Conservation (phyloP, 2,888 invertebrate genomes). For the Tineola bisselliella region DNA sequence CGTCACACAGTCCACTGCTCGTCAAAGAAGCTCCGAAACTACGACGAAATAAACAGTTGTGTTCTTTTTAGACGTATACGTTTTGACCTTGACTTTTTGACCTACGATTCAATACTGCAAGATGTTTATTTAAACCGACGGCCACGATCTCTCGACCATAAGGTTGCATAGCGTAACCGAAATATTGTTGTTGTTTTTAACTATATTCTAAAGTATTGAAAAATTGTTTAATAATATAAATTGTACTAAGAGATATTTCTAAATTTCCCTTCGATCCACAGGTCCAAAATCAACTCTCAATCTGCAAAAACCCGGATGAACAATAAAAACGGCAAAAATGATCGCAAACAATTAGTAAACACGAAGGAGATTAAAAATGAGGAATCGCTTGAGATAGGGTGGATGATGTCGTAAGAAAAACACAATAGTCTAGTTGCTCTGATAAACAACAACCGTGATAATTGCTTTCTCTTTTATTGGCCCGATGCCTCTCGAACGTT, state of each 20-base stretch:
- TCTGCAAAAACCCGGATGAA: not conserved
- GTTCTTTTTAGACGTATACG: not conserved
- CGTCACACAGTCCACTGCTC: slow-evolving; percentile 1
- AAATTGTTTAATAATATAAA: no score
- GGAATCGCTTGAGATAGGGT: slow-evolving; percentile 1
- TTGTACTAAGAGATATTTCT: no score
- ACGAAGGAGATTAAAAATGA: slow-evolving; percentile 12
- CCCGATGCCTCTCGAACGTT: slow-evolving; percentile 5
- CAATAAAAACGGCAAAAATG: slow-evolving; percentile 7
- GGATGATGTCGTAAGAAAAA: slow-evolving; percentile 7
- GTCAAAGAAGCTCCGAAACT: not conserved
- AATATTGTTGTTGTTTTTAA: no score
- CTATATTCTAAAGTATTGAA: no score
- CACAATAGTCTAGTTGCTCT: slow-evolving; percentile 4
- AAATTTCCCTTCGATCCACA: no score
- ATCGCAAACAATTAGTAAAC: slow-evolving; percentile 11
- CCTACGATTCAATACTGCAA: not conserved
- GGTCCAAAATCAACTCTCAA: no score
- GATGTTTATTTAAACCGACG: no score
- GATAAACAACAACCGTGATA: slow-evolving; percentile 10
- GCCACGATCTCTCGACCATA: no score
- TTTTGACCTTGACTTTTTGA: not conserved
- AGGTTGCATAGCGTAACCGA: no score
- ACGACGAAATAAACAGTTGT: not conserved
- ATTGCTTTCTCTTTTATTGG: slow-evolving; percentile 11